Percentiles rank a stretch among this genome's conserved stretches.
Conservation (phyloP, 2,888 invertebrate species). For the Drosophila greeni region DNA sequence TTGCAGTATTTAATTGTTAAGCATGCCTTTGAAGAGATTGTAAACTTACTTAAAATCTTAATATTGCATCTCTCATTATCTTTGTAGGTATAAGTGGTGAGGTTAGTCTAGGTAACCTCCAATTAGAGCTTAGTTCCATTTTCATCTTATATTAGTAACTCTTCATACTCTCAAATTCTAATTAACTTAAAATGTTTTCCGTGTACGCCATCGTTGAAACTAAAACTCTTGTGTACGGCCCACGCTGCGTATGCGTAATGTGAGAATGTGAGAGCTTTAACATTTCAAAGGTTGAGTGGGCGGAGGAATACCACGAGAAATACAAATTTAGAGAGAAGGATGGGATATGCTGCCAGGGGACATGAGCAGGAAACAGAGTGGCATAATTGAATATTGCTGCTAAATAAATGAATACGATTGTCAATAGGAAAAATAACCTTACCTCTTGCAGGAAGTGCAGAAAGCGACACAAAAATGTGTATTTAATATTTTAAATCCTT, state of each 20-base stretch:
- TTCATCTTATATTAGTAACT: too few relatives aligned
- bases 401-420: constrained; percentile 9
- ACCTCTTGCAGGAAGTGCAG: background rate
- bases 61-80: background rate
- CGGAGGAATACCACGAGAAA: background rate
- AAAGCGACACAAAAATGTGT: background rate
- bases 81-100: too few relatives aligned
- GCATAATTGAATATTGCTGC: constrained; percentile 11
- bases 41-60: background rate
- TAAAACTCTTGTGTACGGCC: constrained; percentile 15
- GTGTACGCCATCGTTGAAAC: background rate
- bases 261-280: constrained; percentile 21
- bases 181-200: background rate
- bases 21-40: background rate
- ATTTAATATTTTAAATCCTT: background rate
- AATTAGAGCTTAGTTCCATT: too few relatives aligned
- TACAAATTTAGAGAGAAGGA: background rate
- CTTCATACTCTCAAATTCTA: too few relatives aligned
- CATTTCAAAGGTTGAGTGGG: constrained; percentile 15
- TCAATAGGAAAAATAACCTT: background rate
- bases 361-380: background rate
- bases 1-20: background rate
- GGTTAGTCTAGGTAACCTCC: too few relatives aligned
- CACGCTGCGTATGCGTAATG: constrained; percentile 56
- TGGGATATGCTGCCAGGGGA: background rate